phyloP scores from a whole-genome alignment of 1,140 invertebrate genomes.

The Ganaspis sp. region DNA sequence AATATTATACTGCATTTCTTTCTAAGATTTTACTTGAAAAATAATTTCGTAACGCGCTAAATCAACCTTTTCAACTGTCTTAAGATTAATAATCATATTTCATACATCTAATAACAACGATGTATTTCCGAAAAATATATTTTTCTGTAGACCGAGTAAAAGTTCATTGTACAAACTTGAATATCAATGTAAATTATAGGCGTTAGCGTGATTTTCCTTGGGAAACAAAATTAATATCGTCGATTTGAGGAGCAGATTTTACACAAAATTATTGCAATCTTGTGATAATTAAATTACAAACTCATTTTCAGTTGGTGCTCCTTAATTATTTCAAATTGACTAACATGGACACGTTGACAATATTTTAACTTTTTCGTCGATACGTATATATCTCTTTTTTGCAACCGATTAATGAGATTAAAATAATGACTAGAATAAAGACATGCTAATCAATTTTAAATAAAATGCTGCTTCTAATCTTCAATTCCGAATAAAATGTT shows the following conservation, averaged over 20 bases:
- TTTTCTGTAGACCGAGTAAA: slow-evolving; percentile 12
- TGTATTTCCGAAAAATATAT: slow-evolving; percentile 1
- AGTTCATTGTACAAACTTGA: slow-evolving; percentile 23
- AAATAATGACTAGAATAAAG: slow-evolving; percentile 22
- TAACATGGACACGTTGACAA: slow-evolving; percentile 27
- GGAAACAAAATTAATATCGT: not conserved
- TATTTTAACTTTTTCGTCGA: not conserved
- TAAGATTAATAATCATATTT: not conserved
- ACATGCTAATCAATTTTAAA: not conserved
- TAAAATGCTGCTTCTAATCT: not conserved
- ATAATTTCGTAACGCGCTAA: slow-evolving; percentile 6
- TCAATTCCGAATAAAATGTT: not conserved
- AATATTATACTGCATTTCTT: not conserved
- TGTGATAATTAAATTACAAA: not conserved
- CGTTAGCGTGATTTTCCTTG: not conserved
- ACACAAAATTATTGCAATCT: not conserved
- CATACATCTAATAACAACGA: not conserved
- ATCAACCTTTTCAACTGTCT: not conserved
- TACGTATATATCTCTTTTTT: not conserved
- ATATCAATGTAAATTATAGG: not conserved
- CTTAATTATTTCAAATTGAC: slow-evolving; percentile 17
- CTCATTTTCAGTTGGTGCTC: not conserved
- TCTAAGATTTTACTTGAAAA: not conserved
- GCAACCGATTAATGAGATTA: not conserved
- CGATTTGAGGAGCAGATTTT: not conserved